phyloP scores from a whole-genome alignment of 2,888 invertebrate genomes.

The Ditula angustiorana region DNA sequence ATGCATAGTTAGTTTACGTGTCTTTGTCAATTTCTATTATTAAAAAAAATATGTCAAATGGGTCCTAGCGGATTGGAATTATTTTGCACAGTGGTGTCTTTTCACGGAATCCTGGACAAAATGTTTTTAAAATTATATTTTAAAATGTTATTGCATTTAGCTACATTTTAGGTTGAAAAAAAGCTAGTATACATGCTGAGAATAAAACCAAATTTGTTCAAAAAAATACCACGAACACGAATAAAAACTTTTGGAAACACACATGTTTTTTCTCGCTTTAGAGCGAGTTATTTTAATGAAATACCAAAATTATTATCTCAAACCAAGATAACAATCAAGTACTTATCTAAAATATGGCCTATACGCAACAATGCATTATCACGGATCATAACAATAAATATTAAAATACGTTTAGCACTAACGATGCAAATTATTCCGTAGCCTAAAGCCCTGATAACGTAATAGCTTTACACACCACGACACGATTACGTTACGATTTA shows the following conservation, averaged over 20 bases:
- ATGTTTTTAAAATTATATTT: no score
- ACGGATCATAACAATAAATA: conserved; percentile 17
- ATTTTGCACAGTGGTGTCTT: background rate
- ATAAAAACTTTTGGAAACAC: no score
- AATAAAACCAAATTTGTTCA: no score
- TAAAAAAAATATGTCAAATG: no score
- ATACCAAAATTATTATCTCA: conserved; percentile 15
- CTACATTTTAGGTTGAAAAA: no score
- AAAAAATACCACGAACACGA: no score
- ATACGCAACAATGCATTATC: conserved; percentile 17
- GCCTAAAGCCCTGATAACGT: background rate
- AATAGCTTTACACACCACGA: background rate
- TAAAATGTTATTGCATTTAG: no score
- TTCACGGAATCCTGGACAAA: background rate
- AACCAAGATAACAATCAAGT: conserved; percentile 16
- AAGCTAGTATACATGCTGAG: no score
- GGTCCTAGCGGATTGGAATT: no score
- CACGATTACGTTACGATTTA: background rate
- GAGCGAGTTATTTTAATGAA: background rate
- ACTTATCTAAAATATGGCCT: conserved; percentile 18
- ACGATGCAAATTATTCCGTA: conserved; percentile 25
- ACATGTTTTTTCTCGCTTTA: no score
- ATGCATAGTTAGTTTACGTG: no score
- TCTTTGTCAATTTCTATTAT: no score
- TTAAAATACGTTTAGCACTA: conserved; percentile 23